A percentile compares a stretch with the other conserved stretches of the same genome.
These are phyloP conservation scores for Chlorops oryzae DNA, from an alignment of 1,140 invertebrate species.

Conservation along the genomic window DNA sequence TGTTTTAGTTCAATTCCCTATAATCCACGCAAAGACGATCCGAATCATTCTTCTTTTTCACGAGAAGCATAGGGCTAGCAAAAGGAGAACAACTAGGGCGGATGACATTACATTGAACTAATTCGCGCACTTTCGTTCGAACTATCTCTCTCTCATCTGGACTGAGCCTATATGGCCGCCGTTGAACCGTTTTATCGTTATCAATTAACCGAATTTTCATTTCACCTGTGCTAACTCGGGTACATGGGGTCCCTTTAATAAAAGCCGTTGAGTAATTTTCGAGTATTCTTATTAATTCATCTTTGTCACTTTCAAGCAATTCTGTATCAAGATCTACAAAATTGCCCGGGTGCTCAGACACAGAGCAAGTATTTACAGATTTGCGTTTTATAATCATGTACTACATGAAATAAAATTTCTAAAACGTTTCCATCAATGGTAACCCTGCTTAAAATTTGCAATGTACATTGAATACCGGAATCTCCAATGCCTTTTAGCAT, in stretches of 20 bases:
- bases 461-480: not conserved
- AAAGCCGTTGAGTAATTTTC: slow-evolving; percentile 16
- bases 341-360: slow-evolving; percentile 2
- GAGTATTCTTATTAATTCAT: slow-evolving; percentile 11
- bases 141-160: slow-evolving; percentile 14
- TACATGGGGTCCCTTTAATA: slow-evolving; percentile 14
- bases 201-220: slow-evolving; percentile 15
- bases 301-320: slow-evolving; percentile 11
- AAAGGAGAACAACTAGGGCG: slow-evolving; percentile 37
- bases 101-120: slow-evolving; percentile 30
- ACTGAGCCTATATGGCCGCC: slow-evolving; percentile 5
- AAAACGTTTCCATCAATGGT: slow-evolving; percentile 12
- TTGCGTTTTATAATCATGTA: slow-evolving; percentile 15
- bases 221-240: slow-evolving; percentile 15
- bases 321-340: slow-evolving; percentile 15
- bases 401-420: slow-evolving; percentile 19
- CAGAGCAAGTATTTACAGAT: slow-evolving; percentile 9
- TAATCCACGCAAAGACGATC: slow-evolving; percentile 48
- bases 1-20: slow-evolving; percentile 45
- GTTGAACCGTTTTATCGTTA: slow-evolving; percentile 7
- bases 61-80: slow-evolving; percentile 43
- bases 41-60: slow-evolving; percentile 49
- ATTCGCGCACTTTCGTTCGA: slow-evolving; percentile 21
- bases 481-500: not conserved
- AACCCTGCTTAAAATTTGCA: slow-evolving; percentile 1